Conservation (phyloP, 2,797 vertebrate species). For the Loriculus beryllinus region DNA sequence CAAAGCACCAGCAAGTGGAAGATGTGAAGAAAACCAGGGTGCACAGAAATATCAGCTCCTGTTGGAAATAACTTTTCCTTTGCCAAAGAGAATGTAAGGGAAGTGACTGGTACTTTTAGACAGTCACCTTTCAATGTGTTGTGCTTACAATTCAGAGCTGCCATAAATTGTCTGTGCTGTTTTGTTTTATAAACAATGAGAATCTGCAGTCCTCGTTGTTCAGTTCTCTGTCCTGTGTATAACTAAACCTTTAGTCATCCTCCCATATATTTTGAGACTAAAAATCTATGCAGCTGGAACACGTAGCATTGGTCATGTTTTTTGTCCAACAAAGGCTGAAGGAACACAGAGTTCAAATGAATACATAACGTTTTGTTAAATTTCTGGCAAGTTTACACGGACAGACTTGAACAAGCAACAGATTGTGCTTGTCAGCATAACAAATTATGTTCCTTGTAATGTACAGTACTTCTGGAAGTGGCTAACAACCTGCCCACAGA, state of each 20-base stretch:
- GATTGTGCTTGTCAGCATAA: constrained; percentile 9
- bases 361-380: constrained; percentile 62
- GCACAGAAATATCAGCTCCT: neutral
- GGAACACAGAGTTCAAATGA: constrained; percentile 72
- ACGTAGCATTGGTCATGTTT: neutral
- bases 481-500: neutral
- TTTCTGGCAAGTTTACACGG: constrained; percentile 42
- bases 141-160: neutral
- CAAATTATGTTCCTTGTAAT: neutral
- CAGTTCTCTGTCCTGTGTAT: neutral
- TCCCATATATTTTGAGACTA: constrained; percentile 8
- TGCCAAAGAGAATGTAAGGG: neutral
- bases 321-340: constrained; percentile 42
- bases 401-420: constrained; percentile 27
- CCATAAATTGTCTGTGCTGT: neutral
- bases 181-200: neutral
- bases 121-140: neutral
- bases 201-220: neutral
- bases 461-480: neutral
- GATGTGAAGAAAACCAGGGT: neutral
- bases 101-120: neutral
- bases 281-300: constrained; percentile 14
- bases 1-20: neutral
- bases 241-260: neutral
- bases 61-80: neutral